Base-by-base conservation (phyloP, 2,888 invertebrate species). In the Drosophila bunnanda region DNA sequence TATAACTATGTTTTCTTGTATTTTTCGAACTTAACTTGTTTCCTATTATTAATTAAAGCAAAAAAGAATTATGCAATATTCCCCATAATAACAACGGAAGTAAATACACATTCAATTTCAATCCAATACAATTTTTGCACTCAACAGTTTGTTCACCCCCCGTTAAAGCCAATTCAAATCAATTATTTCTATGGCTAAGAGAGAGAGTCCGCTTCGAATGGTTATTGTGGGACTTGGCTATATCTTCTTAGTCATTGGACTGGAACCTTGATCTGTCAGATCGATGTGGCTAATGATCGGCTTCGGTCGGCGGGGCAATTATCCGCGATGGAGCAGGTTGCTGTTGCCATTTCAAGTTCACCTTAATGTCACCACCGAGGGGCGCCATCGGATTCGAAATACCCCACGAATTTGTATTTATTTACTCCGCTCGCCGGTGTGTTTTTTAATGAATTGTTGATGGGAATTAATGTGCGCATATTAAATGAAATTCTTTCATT, bases 401-500 rank as follows among this genome's bases (percentile, higher is more conserved):
- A 5, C 41, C 68, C 34, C 25, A 25, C 57, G 22, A 39, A 44
- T 71, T 66, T 48, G 48, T 60, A 64, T 77, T 68, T 67, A 64
- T 73, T 52, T 53, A 46, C 69, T 67, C 30, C 15, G 53, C 32
- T 44, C 17, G 28, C 10, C 46, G 28, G 7, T 46, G 70, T 82
- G 70, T 77, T 71, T 75, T 75, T 82, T 76, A 83, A 88, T 88
- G 89, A 86, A 80, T 86, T 80, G 81, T 57, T 83, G 82, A 86
- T 83, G 87, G 73, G 74, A 86, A 87, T 89, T 88, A 86, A 86
- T 83, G 89, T 88, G 83, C 66, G 89, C 83, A 83, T 83, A 88
- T 87, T 86, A 75, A 83, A 70, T 76, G 60, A 88, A 83, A 83
- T 83, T 83, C 89, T 89, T 83, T 88, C 89, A 88, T 83, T 88